Conservation (phyloP, 30 jellyfish, hydroid and myxozoan species). For the Rhopilema esculentum region DNA sequence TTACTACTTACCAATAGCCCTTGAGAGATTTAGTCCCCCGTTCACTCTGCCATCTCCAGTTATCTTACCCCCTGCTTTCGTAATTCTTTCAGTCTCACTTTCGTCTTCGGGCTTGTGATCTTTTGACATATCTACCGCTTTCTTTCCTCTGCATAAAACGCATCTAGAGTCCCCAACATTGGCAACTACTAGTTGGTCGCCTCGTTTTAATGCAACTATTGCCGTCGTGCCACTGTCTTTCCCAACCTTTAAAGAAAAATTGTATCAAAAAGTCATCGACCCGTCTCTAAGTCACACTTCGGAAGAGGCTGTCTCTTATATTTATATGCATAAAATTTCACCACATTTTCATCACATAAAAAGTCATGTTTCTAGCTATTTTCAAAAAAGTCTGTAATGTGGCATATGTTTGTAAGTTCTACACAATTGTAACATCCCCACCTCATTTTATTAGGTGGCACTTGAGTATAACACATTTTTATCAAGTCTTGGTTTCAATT, state of each 20-base stretch:
- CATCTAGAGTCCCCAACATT: constrained; percentile 95
- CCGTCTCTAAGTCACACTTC: too few species aligned
- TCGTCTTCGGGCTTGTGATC: constrained; percentile 96
- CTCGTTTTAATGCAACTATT: constrained; percentile 78
- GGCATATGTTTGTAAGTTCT: too few species aligned
- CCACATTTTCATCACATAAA: too few species aligned
- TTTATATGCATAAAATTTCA: too few species aligned
- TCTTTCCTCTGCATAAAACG: constrained; percentile 80
- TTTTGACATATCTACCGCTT: constrained; percentile 82
- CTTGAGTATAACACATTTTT: too few species aligned
- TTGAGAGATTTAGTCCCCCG: constrained; percentile 88
- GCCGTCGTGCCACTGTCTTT: constrained; percentile 97
- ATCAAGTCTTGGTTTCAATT: too few species aligned
- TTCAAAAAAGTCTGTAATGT: too few species aligned
- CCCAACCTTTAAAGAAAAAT: constrained; percentile 68
- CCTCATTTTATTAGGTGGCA: too few species aligned
- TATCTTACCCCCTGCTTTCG: constrained; percentile 85
- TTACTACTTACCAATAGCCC: constrained; percentile 83
- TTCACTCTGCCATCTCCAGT: constrained; percentile 89
- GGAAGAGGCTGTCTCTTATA: too few species aligned
- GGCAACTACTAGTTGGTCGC: constrained; percentile 76
- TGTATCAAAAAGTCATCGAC: background rate
- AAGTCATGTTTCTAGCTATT: too few species aligned
- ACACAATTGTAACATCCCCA: too few species aligned
- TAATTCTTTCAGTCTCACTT: constrained; percentile 71